These are phyloP conservation scores for Hylyphantes graminicola DNA, from an alignment of 1,140 invertebrate genomes.

Conservation along the genomic window DNA sequence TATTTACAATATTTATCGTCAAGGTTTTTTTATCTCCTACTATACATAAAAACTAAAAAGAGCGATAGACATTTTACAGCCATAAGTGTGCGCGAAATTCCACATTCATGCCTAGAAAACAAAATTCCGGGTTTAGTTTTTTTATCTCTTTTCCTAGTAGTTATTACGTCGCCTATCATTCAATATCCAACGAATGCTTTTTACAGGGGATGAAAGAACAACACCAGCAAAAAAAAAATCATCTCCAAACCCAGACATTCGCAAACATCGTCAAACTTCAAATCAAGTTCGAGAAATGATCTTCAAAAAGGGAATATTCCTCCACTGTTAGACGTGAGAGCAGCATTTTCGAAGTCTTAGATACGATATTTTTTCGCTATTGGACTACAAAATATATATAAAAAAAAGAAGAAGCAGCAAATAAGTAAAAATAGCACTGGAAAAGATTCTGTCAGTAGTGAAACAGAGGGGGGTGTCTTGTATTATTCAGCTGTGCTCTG, in stretches of 20 bases:
- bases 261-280: constrained; percentile 53
- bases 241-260: constrained; percentile 16
- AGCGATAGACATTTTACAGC: no score
- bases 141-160: constrained; percentile 7
- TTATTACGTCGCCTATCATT: constrained; percentile 56
- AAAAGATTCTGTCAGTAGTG: constrained; percentile 55
- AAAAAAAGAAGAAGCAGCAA: not conserved
- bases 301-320: constrained; percentile 50
- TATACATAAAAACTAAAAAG: no score
- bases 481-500: constrained; percentile 51
- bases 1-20: no score
- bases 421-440: constrained; percentile 37
- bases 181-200: constrained; percentile 31
- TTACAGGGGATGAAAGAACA: constrained; percentile 17
- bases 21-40: no score
- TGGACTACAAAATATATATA: constrained; percentile 40
- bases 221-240: constrained; percentile 3
- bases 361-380: constrained; percentile 52
- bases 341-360: constrained; percentile 39
- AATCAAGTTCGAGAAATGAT: constrained; percentile 58
- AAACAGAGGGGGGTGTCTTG: constrained; percentile 46
- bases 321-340: constrained; percentile 12
- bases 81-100: not conserved
- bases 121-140: constrained; percentile 1
- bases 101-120: constrained; percentile 1